phyloP scores from a whole-genome alignment of 2,888 invertebrate species.

The Chrysopilus asiliformis region DNA sequence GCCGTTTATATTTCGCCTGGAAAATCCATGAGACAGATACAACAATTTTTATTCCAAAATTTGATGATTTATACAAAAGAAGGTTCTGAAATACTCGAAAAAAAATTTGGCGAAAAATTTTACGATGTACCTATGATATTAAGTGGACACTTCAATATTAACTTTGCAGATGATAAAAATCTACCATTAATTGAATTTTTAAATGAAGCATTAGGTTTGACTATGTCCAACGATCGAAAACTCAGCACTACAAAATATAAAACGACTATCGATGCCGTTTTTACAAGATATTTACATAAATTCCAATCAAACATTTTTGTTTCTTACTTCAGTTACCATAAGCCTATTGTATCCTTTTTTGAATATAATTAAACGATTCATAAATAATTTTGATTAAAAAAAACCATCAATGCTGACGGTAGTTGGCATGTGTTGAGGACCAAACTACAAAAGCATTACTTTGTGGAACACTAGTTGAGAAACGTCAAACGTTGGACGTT shows the following conservation, averaged over 20 bases:
- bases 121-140: conserved; percentile 13
- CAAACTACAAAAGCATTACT: no score
- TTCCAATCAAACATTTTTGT: conserved; percentile 8
- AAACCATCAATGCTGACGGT: no score
- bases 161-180: conserved; percentile 15
- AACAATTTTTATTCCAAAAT: conserved; percentile 11
- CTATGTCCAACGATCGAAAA: conserved; percentile 9
- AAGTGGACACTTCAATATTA: conserved; percentile 12
- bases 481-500: no score
- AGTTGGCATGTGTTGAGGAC: no score
- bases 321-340: conserved; percentile 13
- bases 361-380: no score
- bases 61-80: conserved; percentile 15
- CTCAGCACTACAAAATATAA: conserved; percentile 12
- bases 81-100: conserved; percentile 12
- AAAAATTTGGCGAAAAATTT: conserved; percentile 14
- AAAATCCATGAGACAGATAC: conserved; percentile 11
- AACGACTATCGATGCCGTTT: conserved; percentile 14
- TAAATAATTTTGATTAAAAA: no score
- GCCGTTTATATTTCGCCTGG: conserved; percentile 14
- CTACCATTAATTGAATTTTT: conserved; percentile 12
- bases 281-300: conserved; percentile 9
- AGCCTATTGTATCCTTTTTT: conserved; percentile 14
- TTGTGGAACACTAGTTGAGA: no score
- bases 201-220: conserved; percentile 10